Base-by-base conservation (phyloP, 2,113 vertebrate genomes). In the Callionymus lyra region DNA sequence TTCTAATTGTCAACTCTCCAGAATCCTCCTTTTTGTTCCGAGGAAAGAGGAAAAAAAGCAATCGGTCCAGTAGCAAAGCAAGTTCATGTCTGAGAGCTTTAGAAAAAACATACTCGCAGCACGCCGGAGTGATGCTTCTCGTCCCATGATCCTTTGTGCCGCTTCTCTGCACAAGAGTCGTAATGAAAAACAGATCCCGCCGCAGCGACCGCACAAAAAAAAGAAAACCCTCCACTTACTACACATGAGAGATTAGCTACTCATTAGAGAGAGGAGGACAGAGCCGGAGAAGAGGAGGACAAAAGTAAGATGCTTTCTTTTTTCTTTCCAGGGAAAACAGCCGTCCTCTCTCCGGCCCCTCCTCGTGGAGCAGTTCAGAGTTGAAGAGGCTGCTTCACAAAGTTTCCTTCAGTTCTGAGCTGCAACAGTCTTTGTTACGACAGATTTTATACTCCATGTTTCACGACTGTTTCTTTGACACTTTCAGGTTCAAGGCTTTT, bases 121-220 rank as follows among this genome's bases (percentile, higher is more conserved):
- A 50, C 54, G 33, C 51, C 51, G n/a, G 18, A 61, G 41, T 60
- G 31, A 40, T 18, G 53, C 58, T 52, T 21, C 27, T 19, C 47
- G 56, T 67, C 69, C 61, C 59, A 50, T 69, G 69, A 79, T 74
- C 61, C 56, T 74, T 68, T 76, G 65, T 70, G 56, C 50, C 27
- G 44, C 54, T 38, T 47, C 62, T 55, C 48, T 56, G 57, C 56
- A 55, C 56, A 57, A 58, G 44, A 65, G 43, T 50, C 56, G 17
- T 76, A 79, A 79, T 74, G 72, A 72, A 72, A 79, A 76, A 53
- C 77, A 82, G 77, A 69, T 65, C 53, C 68, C 51, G 47, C 62
- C 56, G 47, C 70, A 72, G 59, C 44, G 34, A 63, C 66, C 75
- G 68, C 70, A n/a, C 21, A 8, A 27, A 4, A 4, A 27, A 4